Conservation (phyloP, 2,113 vertebrate genomes). For the Phalacrocorax pelagicus region DNA sequence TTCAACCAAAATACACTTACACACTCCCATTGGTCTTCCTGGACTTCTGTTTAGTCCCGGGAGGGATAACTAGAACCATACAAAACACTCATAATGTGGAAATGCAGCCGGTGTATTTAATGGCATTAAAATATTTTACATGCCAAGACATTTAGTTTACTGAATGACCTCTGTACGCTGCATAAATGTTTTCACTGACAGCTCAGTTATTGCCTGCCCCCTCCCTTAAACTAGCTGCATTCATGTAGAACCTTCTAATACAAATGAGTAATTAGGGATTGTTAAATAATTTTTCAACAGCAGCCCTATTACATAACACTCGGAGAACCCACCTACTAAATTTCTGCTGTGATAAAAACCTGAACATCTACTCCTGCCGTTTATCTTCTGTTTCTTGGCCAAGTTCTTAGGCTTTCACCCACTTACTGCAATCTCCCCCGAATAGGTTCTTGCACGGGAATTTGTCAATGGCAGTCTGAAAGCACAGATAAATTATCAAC, state of each 20-base stretch:
- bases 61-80: not conserved
- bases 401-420: not conserved
- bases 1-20: not conserved
- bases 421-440: not conserved
- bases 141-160: not conserved
- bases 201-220: not conserved
- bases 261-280: not conserved
- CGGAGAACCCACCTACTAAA: not conserved
- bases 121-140: constrained; percentile 41
- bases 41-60: not conserved
- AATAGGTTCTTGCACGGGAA: not conserved
- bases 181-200: not conserved
- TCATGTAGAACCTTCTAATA: not conserved
- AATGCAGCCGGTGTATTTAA: constrained; percentile 6
- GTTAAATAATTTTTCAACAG: not conserved
- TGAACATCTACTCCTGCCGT: not conserved
- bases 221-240: accelerated
- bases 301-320: not conserved
- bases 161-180: not conserved
- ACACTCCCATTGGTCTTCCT: not conserved
- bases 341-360: not conserved
- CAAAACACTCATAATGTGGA: not conserved
- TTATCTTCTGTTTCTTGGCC: not conserved
- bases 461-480: not conserved
- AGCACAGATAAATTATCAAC: not conserved